Conservation (phyloP, 2,113 vertebrate species). For the Accipiter cooperii region DNA sequence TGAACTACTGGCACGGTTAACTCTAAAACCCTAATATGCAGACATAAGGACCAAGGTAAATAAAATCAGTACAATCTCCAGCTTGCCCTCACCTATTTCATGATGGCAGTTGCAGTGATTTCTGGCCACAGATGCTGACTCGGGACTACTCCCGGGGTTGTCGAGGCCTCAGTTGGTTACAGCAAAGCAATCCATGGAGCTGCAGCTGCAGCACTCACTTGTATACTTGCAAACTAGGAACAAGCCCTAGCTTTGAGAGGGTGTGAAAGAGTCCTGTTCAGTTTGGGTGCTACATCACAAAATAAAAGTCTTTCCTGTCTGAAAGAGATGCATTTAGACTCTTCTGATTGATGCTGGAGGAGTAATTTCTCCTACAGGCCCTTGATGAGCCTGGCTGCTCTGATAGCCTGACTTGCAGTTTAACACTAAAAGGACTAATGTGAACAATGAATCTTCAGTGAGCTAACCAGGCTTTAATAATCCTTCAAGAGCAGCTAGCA, state of each 20-base stretch:
- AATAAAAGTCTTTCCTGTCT: constrained; percentile 21
- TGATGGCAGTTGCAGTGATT: not conserved
- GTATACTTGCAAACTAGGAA: not conserved
- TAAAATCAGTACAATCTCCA: not conserved
- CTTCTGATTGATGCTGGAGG: constrained; percentile 13
- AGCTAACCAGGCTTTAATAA: constrained; percentile 65
- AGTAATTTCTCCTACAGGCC: not conserved
- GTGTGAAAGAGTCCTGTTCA: constrained; percentile 50
- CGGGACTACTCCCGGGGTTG: not conserved
- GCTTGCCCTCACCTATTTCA: not conserved
- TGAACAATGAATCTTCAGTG: constrained; percentile 60
- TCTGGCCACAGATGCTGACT: not conserved
- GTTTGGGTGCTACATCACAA: constrained; percentile 11
- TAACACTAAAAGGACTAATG: constrained; percentile 10
- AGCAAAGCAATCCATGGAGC: not conserved
- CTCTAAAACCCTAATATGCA: not conserved
- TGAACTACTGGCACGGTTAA: not conserved
- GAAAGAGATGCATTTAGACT: constrained; percentile 38
- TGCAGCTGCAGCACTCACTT: constrained; percentile 49
- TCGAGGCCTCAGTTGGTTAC: not conserved
- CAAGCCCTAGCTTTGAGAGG: constrained; percentile 57
- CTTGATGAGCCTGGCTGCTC: not conserved
- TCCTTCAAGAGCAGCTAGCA: constrained; percentile 31
- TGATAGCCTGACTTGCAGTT: constrained; percentile 11
- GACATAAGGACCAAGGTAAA: not conserved